Evolutionary conservation across 2,113 vertebrate species (phyloP).

Genomic region (Turnix velox): DNA sequence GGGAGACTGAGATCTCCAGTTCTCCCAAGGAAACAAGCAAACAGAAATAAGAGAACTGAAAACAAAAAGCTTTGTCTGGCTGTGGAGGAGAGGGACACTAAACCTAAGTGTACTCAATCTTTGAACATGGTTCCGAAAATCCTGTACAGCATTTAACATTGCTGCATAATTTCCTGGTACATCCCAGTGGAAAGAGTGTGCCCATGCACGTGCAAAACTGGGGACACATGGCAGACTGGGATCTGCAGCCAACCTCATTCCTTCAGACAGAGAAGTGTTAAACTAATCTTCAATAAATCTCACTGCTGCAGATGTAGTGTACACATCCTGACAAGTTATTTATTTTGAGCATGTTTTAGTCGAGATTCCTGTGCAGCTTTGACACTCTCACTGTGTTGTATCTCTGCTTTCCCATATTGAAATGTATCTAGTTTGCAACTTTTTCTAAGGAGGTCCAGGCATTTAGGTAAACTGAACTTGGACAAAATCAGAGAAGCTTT

Average conservation of each 20-base stretch:
- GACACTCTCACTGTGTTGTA: neutral
- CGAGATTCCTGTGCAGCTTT: neutral
- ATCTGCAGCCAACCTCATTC: neutral
- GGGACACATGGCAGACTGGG: neutral
- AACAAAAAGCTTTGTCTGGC: neutral
- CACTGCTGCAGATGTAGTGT: neutral
- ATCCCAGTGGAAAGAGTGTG: neutral
- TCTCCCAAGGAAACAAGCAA: neutral
- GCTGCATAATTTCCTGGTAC: neutral
- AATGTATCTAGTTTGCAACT: slow-evolving; percentile 12
- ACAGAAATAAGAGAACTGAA: neutral
- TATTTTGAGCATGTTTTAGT: slow-evolving; percentile 40
- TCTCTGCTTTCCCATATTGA: slow-evolving; percentile 19
- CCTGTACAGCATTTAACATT: neutral
- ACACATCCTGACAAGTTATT: slow-evolving; percentile 56
- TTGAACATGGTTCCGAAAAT: neutral
- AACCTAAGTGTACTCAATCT: neutral
- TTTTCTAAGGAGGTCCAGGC: slow-evolving; percentile 6
- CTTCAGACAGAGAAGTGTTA: neutral
- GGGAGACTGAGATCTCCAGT: neutral
- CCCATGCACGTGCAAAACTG: neutral
- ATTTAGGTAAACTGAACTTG: neutral
- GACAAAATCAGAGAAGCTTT: neutral
- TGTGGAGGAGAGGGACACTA: neutral
- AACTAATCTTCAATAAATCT: slow-evolving; percentile 14